Evolutionary conservation across 2,888 invertebrate species (phyloP), one percentile per base, ranked within the genome.

Genomic region (Oscheius myriophilus): DNA sequence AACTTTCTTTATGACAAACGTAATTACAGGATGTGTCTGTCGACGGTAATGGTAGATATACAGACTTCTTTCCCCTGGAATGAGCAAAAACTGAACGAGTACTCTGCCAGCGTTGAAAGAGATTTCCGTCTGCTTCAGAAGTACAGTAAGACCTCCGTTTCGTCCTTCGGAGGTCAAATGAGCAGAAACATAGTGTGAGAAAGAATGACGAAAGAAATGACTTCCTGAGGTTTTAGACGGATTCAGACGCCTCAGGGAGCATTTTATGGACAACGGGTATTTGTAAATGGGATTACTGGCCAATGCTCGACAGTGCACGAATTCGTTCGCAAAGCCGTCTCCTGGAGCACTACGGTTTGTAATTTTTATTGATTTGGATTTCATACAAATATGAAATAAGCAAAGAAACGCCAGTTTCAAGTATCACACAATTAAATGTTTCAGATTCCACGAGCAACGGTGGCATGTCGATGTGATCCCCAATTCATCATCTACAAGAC

Each of bases 381-480:
- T n/a, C n/a, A n/a, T n/a, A n/a, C n/a, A n/a, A n/a, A n/a, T n/a
- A n/a, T n/a, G n/a, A n/a, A n/a, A n/a, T n/a, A n/a, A n/a, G n/a
- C n/a, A n/a, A n/a, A n/a, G n/a, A n/a, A n/a, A n/a, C n/a, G n/a
- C n/a, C n/a, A n/a, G n/a, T n/a, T n/a, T n/a, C n/a, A n/a, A n/a
- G n/a, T n/a, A n/a, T n/a, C n/a, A n/a, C n/a, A n/a, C 6, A 12
- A 26, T 16, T 14, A 25, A 33, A 16, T 51, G 11, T 51, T 16
- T 55, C 26, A 57, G 57, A 41, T 57, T 41, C 42, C n/a, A 39
- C 39, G 23, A n/a, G 57, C 57, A 18, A 57, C 42, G 11, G 18
- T 57, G 41, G n/a, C 33, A 18, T 57, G 57, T 41, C 41, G 57
- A 12, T 57, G 57, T 42, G 57, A 57, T 18, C 23, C 7, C n/a